Conservation (phyloP, 2,797 vertebrate species). For the Loriculus beryllinus region DNA sequence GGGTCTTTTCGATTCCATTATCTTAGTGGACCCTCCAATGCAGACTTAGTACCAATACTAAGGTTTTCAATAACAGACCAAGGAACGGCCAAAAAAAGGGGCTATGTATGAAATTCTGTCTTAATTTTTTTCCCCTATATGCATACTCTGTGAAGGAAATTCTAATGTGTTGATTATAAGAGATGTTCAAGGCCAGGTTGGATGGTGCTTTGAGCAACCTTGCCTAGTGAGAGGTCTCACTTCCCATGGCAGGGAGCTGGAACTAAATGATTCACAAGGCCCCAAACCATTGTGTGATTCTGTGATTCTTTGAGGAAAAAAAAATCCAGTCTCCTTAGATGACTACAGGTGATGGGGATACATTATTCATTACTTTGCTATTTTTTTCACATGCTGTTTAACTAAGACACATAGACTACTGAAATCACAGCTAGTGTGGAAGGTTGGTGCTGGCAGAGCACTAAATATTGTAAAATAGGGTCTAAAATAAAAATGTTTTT, state of each 20-base stretch:
- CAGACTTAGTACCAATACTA: neutral
- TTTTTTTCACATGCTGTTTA: neutral
- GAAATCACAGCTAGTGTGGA: neutral
- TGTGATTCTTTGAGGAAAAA: neutral
- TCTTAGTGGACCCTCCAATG: neutral
- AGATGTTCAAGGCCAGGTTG: neutral
- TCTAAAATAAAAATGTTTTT: neutral
- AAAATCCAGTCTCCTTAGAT: fast-evolving
- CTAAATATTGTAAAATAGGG: neutral
- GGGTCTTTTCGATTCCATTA: neutral
- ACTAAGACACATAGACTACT: neutral
- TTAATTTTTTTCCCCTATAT: too few relatives aligned
- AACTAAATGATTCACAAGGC: neutral
- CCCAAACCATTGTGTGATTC: neutral
- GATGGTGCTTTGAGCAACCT: neutral
- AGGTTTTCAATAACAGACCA: neutral
- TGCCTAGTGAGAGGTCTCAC: neutral
- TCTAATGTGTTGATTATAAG: neutral
- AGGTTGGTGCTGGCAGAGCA: neutral
- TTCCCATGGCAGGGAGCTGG: neutral
- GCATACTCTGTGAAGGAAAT: neutral
- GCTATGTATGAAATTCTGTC: neutral
- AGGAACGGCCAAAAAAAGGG: neutral
- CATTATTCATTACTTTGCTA: neutral
- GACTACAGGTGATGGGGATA: neutral